Evolutionary conservation across 2,888 invertebrate species (phyloP), one percentile per base, ranked within the genome.

Genomic region (Labia minor): DNA sequence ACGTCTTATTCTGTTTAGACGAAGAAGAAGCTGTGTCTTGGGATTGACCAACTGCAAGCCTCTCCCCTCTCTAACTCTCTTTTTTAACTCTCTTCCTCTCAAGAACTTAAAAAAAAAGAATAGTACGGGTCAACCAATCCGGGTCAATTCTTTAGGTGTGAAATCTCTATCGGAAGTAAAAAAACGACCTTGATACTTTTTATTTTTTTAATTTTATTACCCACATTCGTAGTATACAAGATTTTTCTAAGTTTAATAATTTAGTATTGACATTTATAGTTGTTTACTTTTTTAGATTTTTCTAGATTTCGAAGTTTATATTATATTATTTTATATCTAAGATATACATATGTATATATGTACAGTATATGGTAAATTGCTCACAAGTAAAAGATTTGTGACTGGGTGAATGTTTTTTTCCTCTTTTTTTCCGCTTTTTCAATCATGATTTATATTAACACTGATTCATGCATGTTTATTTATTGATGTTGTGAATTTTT

Each of bases 1-100:
- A 49, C 49, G 49, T 49, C 49, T 49, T 49, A 49, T 49, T 49
- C 49, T 49, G 49, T 49, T 49, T 49, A 49, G 49, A 49, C 49
- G 49, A 49, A 49, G 49, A 49, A 49, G 49, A 49, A 49, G 49
- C 49, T 49, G 49, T 49, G 49, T 16, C 49, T 49, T 49, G 49
- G 49, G 49, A 49, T 49, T 49, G 49, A 16, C 49, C 49, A 49
- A 49, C n/a, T 49, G 49, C 6, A 49, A 49, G 49, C 3, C 8
- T 26, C 8, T 26, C 26, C 8, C 26, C 26, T 26, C 26, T 26
- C 26, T 26, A 6, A 8, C 4, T 26, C 8, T 26, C 8, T 26
- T 26, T 26, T 26, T 26, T 26, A 26, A 8, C 26, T 26, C 8
- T 26, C 26, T 26, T n/a, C 26, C 26, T 26, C 8, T 26, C 26